Percentiles rank a stretch among this genome's conserved stretches.
phyloP scores from a whole-genome alignment of 2,888 invertebrate species.

The Limnephilus auricula region DNA sequence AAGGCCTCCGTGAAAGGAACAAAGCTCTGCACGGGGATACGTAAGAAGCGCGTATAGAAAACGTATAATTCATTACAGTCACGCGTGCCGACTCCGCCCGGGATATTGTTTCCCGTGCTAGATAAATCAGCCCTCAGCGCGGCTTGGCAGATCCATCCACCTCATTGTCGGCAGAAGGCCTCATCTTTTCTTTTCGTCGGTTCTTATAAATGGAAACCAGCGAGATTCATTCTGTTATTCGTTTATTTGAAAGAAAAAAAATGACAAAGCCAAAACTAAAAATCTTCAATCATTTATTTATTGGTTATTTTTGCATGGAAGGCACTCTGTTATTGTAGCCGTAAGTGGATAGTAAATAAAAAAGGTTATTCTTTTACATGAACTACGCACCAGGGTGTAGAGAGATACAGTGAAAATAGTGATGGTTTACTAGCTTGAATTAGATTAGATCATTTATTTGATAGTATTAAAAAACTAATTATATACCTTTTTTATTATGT shows the following conservation, averaged over 20 bases:
- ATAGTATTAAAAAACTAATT: not conserved
- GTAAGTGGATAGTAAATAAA: too few relatives aligned
- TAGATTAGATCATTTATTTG: not conserved
- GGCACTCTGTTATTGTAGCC: too few relatives aligned
- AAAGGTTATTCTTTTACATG: too few relatives aligned
- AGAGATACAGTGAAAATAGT: not conserved
- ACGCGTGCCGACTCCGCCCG: constrained; percentile 49
- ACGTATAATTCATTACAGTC: constrained; percentile 59
- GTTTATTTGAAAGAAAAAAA: not conserved
- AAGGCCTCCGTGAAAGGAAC: not conserved
- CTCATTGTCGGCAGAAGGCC: constrained; percentile 34
- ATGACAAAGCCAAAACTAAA: not conserved
- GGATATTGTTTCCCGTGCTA: constrained; percentile 52
- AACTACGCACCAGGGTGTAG: not conserved
- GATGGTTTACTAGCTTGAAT: not conserved
- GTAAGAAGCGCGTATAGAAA: constrained; percentile 36
- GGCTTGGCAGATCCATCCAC: constrained; percentile 36
- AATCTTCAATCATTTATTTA: not conserved
- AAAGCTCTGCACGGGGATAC: not conserved
- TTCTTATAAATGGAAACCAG: constrained; percentile 2
- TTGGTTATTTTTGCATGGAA: not conserved
- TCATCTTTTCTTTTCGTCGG: not conserved
- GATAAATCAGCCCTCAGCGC: constrained; percentile 53
- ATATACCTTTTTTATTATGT: too few relatives aligned
- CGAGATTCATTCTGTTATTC: not conserved